Conservation (phyloP, 2,888 invertebrate genomes). For the Hyles lineata region DNA sequence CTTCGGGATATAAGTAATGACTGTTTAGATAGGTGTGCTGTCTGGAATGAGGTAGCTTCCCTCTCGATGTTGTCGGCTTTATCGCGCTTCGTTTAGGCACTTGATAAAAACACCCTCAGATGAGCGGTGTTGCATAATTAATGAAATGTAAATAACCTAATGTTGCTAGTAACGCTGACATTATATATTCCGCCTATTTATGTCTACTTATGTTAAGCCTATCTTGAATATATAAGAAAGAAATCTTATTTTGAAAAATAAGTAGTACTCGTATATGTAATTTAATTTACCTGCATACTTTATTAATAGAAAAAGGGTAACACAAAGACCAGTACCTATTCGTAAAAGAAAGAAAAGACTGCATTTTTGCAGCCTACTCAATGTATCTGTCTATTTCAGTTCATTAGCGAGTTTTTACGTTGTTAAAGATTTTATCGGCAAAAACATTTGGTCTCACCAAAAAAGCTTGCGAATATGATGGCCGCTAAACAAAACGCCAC, state of each 20-base stretch:
- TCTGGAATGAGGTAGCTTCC: constrained; percentile 44
- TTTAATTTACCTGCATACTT: neutral
- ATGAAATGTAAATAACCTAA: neutral
- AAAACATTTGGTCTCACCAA: constrained; percentile 44
- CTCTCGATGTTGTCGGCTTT: constrained; percentile 20
- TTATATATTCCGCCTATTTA: no score
- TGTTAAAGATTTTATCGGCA: constrained; percentile 35
- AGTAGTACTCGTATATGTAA: no score
- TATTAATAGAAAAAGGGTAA: neutral
- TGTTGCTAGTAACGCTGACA: no score
- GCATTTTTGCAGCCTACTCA: neutral
- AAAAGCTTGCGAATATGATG: constrained; percentile 47
- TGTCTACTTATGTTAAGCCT: no score
- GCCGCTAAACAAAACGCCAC: constrained; percentile 51
- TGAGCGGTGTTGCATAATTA: constrained; percentile 19
- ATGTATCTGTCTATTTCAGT: constrained; percentile 15
- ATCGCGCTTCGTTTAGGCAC: constrained; percentile 24
- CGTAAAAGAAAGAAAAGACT: neutral
- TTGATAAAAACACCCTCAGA: constrained; percentile 24
- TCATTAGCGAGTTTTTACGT: constrained; percentile 20
- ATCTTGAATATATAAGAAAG: no score
- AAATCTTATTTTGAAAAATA: no score
- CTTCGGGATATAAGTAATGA: constrained; percentile 42
- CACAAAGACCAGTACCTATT: neutral
- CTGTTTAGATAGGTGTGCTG: constrained; percentile 45